Evolutionary conservation across 2,888 invertebrate species (phyloP), one percentile per base, ranked within the genome.

Genomic region (Peribatodes rhomboidaria): DNA sequence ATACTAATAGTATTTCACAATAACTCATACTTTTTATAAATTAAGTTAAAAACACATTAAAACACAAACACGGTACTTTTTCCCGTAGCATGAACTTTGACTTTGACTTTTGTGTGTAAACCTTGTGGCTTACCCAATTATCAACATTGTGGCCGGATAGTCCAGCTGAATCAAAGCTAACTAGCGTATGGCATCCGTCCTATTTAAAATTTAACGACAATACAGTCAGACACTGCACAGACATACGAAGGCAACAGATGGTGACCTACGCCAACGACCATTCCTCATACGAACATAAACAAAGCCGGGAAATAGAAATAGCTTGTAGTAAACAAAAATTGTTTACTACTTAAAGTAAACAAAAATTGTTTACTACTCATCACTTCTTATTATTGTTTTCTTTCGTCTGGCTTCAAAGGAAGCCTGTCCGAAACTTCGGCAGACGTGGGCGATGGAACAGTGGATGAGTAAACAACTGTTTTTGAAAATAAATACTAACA

Each of bases 281-380:
- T 63, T 33, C 44, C 52, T 57, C 61, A 59, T 62, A 16, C 44
- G 44, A 60, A 62, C 61, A 63, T 67, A 69, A 71, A 71, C 71
- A 71, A 62, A 71, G 42, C 57, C 58, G 61, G 61, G 57, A 31
- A 69, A 69, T 62, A 67, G 70, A 78, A 79, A 82, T 76, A 80
- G 77, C 79, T 75, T 76, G 82, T 85, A 79, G 85, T 87, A 87
- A 87, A 86, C 85, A 85, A 75, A 70, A 70, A 79, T 76, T 83
- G 84, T 83, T 84, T 83, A 75, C 75, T 78, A 83, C 53, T 58
- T 54, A 62, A n/a, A 79, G 85, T 87, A 87, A 87, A 86, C 85
- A 85, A 75, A 70, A 70, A 79, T 76, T 83, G 84, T 83, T 84
- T 83, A 75, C 75, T 78, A 83, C 53, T 58, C 58, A 62, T 59